Evolutionary conservation across 2,888 invertebrate genomes (phyloP), one percentile per base, ranked within the genome.

Genomic region (Cephus runcator): DNA sequence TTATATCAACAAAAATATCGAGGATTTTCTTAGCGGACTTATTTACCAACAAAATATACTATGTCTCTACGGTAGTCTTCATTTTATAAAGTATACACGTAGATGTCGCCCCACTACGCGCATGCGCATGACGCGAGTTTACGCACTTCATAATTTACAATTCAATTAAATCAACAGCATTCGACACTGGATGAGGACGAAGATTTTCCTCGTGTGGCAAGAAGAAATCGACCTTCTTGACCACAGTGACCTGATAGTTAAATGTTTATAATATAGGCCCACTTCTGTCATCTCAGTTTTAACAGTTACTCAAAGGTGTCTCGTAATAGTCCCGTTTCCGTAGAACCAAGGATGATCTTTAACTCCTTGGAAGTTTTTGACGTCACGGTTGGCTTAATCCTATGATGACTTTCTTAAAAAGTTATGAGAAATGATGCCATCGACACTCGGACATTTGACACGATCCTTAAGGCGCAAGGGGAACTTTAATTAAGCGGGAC

Each of bases 31-130:
- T 71, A 11, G 71, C 30, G 15, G 34, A 71, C 12, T 33, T 34
- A 71, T 87, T 86, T 87, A 84, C 85, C 87, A 88, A 90, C 87
- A 89, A 90, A 90, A 90, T 89, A 89, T 85, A 87, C 76, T 76
- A 34, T 78, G 79, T 71, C 31, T 23, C 23, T 23, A 23, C 9
- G 23, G 23, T 56, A 56, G 9, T 56, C 23, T 23, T 56, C 56
- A 56, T 56, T 56, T 23, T 56, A 56, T 23, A 56, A 56, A 56
- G 56, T 56, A 56, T 56, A 56, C 6, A 56, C 23, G 56, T 56
- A 56, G 56, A 56, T 56, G 56, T 56, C 56, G 56, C 23, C 6
- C 23, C 56, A 23, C 23, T 9, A 56, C 23, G 56, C 56, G 56
- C 56, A 56, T 56, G 56, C 56, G 56, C 9, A 15, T 56, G 56